Percentiles rank a stretch among this genome's conserved stretches.
These are phyloP conservation scores for Struthio camelus DNA, from an alignment of 2,113 vertebrate genomes.

Conservation along the genomic window DNA sequence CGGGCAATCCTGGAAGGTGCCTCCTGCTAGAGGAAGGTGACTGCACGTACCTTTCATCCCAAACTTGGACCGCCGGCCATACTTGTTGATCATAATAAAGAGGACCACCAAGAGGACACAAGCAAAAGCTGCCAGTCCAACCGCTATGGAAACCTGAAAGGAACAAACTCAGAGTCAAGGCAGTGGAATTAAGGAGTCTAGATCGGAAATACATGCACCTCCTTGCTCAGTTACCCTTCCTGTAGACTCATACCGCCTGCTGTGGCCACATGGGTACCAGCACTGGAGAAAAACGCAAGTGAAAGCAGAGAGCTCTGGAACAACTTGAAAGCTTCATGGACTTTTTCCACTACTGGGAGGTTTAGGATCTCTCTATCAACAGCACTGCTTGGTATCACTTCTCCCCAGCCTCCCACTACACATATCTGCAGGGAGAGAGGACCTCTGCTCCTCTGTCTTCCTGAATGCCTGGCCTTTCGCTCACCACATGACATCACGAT, in stretches of 20 bases:
- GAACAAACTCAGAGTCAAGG: neutral
- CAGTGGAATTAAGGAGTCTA: neutral
- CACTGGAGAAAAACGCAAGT: neutral
- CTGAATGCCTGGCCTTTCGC: neutral
- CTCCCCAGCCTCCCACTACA: neutral
- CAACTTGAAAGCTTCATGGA: neutral
- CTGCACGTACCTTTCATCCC: conserved; percentile 94
- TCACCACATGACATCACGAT: neutral
- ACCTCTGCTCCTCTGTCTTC: neutral
- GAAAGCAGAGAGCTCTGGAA: neutral
- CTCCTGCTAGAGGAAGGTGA: neutral
- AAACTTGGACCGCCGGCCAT: conserved; percentile 94
- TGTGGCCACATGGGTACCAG: neutral
- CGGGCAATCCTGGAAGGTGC: conserved; percentile 32
- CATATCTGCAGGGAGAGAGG: neutral
- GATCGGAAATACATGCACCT: neutral
- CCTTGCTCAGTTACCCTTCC: neutral
- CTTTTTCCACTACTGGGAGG: neutral
- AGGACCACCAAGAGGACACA: conserved; percentile 94
- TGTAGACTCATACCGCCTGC: neutral
- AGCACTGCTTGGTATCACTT: neutral
- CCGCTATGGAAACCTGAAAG: conserved; percentile 92
- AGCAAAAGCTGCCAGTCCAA: conserved; percentile 93
- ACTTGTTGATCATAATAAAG: conserved; percentile 99
- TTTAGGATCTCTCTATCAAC: neutral